Conservation (phyloP, 1,140 invertebrate species). For the Brachionus angularis region DNA sequence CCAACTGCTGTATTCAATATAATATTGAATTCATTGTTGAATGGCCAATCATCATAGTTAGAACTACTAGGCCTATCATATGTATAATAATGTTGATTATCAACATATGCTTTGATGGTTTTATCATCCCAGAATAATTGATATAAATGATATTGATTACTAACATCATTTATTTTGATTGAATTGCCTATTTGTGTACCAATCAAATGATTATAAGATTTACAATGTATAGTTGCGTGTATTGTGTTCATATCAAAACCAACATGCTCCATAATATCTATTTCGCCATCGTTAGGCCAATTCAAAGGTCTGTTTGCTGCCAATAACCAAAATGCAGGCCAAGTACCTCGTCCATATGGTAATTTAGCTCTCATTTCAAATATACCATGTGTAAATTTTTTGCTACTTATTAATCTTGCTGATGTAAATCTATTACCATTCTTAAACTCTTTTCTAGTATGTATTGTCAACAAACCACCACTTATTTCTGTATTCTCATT, state of each 20-base stretch:
- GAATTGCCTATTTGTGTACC: slow-evolving; percentile 7
- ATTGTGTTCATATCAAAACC: slow-evolving; percentile 17
- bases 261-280: slow-evolving; percentile 45
- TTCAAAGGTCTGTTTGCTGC: not conserved
- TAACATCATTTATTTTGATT: slow-evolving; percentile 4
- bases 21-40: slow-evolving; percentile 15
- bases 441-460: slow-evolving; percentile 3
- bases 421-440: slow-evolving; percentile 34
- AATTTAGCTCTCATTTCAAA: slow-evolving; percentile 40
- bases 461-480: slow-evolving; percentile 14
- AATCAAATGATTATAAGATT: not conserved
- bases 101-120: slow-evolving; percentile 13
- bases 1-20: slow-evolving; percentile 24
- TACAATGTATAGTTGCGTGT: slow-evolving; percentile 24
- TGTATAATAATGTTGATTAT: not conserved
- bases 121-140: not conserved
- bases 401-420: slow-evolving; percentile 16
- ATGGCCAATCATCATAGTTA: not conserved
- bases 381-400: slow-evolving; percentile 31
- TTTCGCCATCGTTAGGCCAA: slow-evolving; percentile 45
- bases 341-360: slow-evolving; percentile 41
- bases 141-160: slow-evolving; percentile 17
- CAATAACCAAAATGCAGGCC: slow-evolving; percentile 46
- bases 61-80: slow-evolving; percentile 2
- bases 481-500: slow-evolving; percentile 9